Evolutionary conservation across 2,113 vertebrate genomes (phyloP).

Genomic region (Cephalopholis sonnerati): DNA sequence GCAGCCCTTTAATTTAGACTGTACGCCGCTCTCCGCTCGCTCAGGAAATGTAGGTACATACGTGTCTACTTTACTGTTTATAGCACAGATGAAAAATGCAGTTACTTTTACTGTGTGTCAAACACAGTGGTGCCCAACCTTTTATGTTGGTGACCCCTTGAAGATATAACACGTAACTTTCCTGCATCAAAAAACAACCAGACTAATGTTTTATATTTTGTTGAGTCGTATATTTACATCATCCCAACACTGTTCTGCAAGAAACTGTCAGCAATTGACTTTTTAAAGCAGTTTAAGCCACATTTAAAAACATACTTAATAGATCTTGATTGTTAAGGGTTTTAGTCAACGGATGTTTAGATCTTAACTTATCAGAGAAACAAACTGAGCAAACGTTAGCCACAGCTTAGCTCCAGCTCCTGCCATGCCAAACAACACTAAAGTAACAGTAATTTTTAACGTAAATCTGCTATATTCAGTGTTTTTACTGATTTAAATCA

Average conservation of each 20-base stretch:
- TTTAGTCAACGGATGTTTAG: no score
- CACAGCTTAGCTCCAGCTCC: background rate
- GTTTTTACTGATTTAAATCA: no score
- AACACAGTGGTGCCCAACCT: no score
- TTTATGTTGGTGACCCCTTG: background rate
- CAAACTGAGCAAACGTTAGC: background rate
- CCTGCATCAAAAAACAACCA: background rate
- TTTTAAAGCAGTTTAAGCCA: no score
- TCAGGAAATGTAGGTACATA: background rate
- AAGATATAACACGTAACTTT: background rate
- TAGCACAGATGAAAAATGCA: background rate
- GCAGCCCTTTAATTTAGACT: conserved; percentile 39
- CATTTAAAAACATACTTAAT: background rate
- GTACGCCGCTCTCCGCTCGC: background rate
- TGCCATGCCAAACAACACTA: background rate
- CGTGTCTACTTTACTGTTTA: background rate
- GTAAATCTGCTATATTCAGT: background rate
- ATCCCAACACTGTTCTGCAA: background rate
- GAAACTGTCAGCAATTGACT: no score
- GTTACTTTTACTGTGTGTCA: background rate
- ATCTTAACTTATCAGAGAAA: background rate
- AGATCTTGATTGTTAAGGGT: no score
- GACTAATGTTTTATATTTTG: background rate
- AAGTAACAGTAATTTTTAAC: background rate
- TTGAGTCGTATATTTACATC: background rate